phyloP scores from a whole-genome alignment of 2,888 invertebrate species.

The Coronaproctus castanopsis region DNA sequence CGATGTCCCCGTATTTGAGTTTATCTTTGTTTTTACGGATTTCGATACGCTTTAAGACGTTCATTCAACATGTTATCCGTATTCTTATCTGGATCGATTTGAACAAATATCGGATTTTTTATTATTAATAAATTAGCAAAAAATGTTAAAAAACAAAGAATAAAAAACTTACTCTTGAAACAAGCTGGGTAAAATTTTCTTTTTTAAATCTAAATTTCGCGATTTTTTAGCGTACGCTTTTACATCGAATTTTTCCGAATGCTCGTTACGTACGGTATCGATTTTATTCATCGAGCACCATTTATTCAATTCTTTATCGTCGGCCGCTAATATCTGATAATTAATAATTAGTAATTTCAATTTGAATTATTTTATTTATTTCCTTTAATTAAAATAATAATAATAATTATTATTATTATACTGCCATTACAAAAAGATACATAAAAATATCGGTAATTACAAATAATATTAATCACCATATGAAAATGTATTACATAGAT shows the following conservation, averaged over 20 bases:
- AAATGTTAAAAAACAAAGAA: background rate
- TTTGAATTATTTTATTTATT: too few relatives aligned
- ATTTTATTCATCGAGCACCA: constrained; percentile 88
- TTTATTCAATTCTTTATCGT: constrained; percentile 80
- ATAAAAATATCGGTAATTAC: background rate
- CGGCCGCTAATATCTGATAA: constrained; percentile 61
- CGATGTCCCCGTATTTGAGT: too few relatives aligned
- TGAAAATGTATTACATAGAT: too few relatives aligned
- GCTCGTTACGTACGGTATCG: constrained; percentile 50
- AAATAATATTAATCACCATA: too few relatives aligned
- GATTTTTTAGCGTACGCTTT: constrained; percentile 53
- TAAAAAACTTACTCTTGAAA: constrained; percentile 30
- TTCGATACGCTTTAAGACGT: too few relatives aligned
- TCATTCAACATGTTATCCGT: background rate
- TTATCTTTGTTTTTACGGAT: too few relatives aligned
- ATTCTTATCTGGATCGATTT: background rate
- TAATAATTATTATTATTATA: too few relatives aligned
- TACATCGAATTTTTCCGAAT: constrained; percentile 60
- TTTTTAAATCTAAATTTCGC: constrained; percentile 49
- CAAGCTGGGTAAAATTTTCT: constrained; percentile 55
- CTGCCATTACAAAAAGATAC: too few relatives aligned
- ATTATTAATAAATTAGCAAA: constrained; percentile 14
- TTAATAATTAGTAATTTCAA: background rate
- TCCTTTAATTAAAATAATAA: too few relatives aligned
- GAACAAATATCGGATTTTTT: constrained; percentile 3